Base-by-base conservation (phyloP, 2,797 vertebrate genomes). In the Gymnoscopelus braueri region DNA sequence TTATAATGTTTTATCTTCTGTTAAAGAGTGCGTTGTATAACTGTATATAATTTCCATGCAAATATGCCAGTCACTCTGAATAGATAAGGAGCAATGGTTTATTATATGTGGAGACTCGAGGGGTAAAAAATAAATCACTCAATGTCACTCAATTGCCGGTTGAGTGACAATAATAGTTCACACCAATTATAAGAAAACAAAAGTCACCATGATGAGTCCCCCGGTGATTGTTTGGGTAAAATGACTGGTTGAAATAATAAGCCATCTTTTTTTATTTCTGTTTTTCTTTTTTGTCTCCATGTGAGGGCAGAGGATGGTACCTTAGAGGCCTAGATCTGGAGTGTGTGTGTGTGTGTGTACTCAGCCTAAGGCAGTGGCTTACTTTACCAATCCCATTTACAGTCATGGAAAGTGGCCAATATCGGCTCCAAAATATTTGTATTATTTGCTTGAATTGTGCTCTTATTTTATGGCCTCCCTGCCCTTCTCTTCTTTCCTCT, bases 321-420 rank as follows among this genome's bases (percentile, higher is more conserved):
- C 81, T 65, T 58, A 71, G 19, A 19, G 19, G 19, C 19, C 47
- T 65, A 64, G 76, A 74, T 71, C 12, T 53, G 44, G 15, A 11
- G 48, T 32, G 49, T 52, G 62, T 62, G 44, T 62, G 55, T 23
- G 32, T 62, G 60, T 32, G 61, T 48, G 35, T 48, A 11, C 51
- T 50, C n/a, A 4, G 50, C 70, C 72, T n/a, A 23, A 39, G 67
- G 75, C 74, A 54, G 49, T 53, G 67, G 35, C 24, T 79, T 71
- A 53, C 67, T 60, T 83, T 74, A 78, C 81, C 68, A 81, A 75
- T 74, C 73, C 81, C 84, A 87, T 89, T 86, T 82, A 67, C 60
- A 77, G 78, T 50, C 56, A 39, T 80, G 84, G 73, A 85, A 60
- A n/a, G 64, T 48, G 53, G 72, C 81, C 84, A 88, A 69, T 29